Base-by-base conservation (phyloP, 2,113 vertebrate species). In the Motacilla alba region DNA sequence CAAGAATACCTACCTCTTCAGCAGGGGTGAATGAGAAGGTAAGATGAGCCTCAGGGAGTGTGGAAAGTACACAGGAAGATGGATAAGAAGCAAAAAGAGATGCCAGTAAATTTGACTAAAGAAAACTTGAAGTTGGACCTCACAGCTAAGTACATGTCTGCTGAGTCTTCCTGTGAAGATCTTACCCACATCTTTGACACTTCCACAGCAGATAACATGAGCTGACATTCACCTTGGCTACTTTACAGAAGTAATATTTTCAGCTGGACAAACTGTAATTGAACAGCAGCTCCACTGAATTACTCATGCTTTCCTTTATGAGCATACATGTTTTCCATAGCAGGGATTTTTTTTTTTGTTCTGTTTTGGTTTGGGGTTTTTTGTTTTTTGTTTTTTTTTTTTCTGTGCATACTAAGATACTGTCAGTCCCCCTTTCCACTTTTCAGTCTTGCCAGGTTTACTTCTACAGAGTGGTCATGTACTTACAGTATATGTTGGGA, bases 201-300 rank as follows among this genome's bases (percentile, higher is more conserved):
- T 94, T 72, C 27, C 62, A 73, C 37, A 88, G n/a, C 47, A 95
- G 95, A 96, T 96, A 97, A 97, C 90, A 90, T 97, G 94, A 95
- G 84, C 43, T 44, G 53, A 90, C 59, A 87, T 85, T 94, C 83
- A 88, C 58, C n/a, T 96, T 97, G 95, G 95, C 87, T 59, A 31
- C 15, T n/a, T 79, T 96, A 95, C 90, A 97, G 91, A 89, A 90
- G 95, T 90, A 80, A 94, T 94, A 97, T 96, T 97, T 97, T 97
- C 90, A 94, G 56, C 75, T 41, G 76, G 73, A 93, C 87, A 87
- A 96, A 86, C 55, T 96, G 70, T 78, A 96, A 72, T 90, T 94
- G 69, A 97, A 88, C 46, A 86, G 66, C 90, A 92, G 70, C 87
- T 92, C 74, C 60, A 85, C 1, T 76, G 77, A 62, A 91, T 97